These are phyloP conservation scores for Notospermus geniculatus DNA, from an alignment of 1,140 invertebrate genomes.

Conservation along the genomic window DNA sequence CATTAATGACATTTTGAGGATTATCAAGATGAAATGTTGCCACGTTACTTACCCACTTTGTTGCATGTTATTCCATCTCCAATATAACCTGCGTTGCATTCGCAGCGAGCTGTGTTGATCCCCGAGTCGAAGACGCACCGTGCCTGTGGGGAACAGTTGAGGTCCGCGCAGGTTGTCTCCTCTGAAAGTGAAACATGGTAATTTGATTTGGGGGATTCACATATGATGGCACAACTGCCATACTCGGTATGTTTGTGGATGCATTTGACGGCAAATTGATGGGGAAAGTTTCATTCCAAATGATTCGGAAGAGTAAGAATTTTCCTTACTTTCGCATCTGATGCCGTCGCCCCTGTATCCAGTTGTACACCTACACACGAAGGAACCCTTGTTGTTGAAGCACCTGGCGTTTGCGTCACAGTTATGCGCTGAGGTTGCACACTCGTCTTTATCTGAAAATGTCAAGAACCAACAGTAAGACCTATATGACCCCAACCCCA, in stretches of 20 bases:
- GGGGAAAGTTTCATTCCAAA: no score
- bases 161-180: constrained; percentile 46
- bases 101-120: constrained; percentile 35
- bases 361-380: constrained; percentile 69
- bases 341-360: constrained; percentile 64
- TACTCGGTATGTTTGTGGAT: no score
- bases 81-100: constrained; percentile 37
- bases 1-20: no score
- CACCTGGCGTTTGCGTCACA: constrained; percentile 81
- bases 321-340: constrained; percentile 32
- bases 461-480: no score
- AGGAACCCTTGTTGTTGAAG: constrained; percentile 77
- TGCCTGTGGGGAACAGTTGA: constrained; percentile 60
- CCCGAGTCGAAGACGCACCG: constrained; percentile 51
- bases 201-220: constrained; percentile 13
- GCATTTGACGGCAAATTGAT: no score
- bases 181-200: constrained; percentile 43
- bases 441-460: constrained; percentile 87
- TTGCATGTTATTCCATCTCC: constrained; percentile 33
- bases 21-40: no score
- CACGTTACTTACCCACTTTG: constrained; percentile 30
- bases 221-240: no score
- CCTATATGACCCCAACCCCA: no score
- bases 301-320: no score
- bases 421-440: constrained; percentile 68